Conservation (phyloP, 2,888 invertebrate genomes). For the Anthoptus insignis region DNA sequence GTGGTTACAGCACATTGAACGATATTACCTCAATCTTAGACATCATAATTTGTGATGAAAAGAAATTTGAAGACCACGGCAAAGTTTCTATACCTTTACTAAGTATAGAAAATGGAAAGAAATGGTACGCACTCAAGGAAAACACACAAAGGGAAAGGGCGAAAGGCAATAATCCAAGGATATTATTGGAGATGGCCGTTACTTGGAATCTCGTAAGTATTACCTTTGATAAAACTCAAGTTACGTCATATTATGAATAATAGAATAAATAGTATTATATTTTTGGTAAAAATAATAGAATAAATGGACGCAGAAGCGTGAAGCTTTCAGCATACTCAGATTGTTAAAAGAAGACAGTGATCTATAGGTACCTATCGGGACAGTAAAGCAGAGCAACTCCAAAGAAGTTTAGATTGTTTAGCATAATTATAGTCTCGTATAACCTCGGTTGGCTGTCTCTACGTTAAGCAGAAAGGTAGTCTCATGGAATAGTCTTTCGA, state of each 20-base stretch:
- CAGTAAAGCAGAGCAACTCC: too few species aligned
- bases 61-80: conserved; percentile 98
- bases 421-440: too few species aligned
- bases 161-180: conserved; percentile 94
- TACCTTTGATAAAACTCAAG: background rate
- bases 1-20: conserved; percentile 93
- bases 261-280: too few species aligned
- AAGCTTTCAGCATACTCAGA: too few species aligned
- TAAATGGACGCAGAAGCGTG: too few species aligned
- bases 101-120: conserved; percentile 93
- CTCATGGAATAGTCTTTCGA: too few species aligned
- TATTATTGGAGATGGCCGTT: conserved; percentile 96
- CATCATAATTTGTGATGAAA: conserved; percentile 97
- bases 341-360: too few species aligned
- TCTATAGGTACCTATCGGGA: too few species aligned
- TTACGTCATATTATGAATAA: background rate
- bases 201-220: conserved; percentile 94
- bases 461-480: too few species aligned
- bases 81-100: conserved; percentile 95
- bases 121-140: conserved; percentile 98
- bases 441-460: too few species aligned
- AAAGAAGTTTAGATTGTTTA: too few species aligned
- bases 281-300: too few species aligned
- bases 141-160: conserved; percentile 94
- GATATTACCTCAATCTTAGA: conserved; percentile 98